Evolutionary conservation across 1,140 invertebrate genomes (phyloP).

Genomic region (Drosophila mauritiana): DNA sequence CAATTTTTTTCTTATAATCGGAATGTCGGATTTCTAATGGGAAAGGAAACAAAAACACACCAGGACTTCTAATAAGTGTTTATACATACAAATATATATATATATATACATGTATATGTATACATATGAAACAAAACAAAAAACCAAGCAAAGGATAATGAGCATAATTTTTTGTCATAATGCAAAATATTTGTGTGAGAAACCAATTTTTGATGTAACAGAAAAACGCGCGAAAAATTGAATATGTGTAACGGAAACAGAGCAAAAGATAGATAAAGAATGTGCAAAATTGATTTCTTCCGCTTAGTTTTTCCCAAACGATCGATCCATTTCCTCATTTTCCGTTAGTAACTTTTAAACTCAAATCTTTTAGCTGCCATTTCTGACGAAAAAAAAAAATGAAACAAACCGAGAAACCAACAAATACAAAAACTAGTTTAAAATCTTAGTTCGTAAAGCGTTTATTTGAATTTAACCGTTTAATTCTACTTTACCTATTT

Average conservation of each 20-base stretch:
- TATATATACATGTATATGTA: slow-evolving; percentile 25
- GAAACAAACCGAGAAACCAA: slow-evolving; percentile 11
- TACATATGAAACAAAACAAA: slow-evolving; percentile 11
- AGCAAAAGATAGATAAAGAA: slow-evolving; percentile 23
- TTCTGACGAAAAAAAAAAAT: slow-evolving; percentile 11
- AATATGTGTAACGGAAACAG: slow-evolving; percentile 10
- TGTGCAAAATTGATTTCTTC: slow-evolving; percentile 15
- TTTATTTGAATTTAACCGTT: slow-evolving; percentile 34
- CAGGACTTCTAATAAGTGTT: slow-evolving; percentile 78
- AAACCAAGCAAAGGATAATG: slow-evolving; percentile 36
- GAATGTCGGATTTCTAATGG: slow-evolving; percentile 18
- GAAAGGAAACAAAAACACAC: slow-evolving; percentile 52
- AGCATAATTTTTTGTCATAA: slow-evolving; percentile 79
- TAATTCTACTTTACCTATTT: slow-evolving; percentile 20
- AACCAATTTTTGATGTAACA: slow-evolving; percentile 77
- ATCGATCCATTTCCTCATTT: slow-evolving; percentile 26
- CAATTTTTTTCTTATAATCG: slow-evolving; percentile 47
- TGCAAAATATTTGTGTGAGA: slow-evolving; percentile 67
- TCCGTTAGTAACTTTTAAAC: slow-evolving; percentile 39
- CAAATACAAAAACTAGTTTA: slow-evolving; percentile 52
- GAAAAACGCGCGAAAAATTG: slow-evolving; percentile 14
- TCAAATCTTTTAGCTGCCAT: slow-evolving; percentile 71
- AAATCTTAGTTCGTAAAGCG: slow-evolving; percentile 62
- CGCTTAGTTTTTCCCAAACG: slow-evolving; percentile 5
- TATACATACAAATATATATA: slow-evolving; percentile 74